Conservation (phyloP, 1,140 invertebrate species). For the Chymomyza costata region DNA sequence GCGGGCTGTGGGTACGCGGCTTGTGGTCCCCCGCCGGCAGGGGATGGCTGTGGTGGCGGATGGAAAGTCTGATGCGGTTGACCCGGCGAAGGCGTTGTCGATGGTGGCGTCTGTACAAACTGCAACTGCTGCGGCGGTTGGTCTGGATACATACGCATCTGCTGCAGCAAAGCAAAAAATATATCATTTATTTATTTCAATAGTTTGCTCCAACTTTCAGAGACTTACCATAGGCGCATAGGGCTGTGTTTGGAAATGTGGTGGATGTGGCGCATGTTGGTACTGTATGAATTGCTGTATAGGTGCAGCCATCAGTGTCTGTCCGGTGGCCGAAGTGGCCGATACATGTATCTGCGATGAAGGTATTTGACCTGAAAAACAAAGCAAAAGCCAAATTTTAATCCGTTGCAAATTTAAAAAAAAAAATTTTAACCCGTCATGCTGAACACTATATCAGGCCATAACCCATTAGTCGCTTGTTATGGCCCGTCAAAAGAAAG, state of each 20-base stretch:
- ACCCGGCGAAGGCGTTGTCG: conserved; percentile 80
- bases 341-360: conserved; percentile 83
- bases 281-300: conserved; percentile 79
- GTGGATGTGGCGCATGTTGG: conserved; percentile 80
- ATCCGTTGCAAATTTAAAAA: too few relatives aligned
- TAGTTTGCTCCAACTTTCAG: conserved; percentile 49
- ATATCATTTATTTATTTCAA: too few relatives aligned
- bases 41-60: conserved; percentile 78
- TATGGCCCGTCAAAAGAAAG: too few relatives aligned
- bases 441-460: too few relatives aligned
- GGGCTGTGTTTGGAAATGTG: conserved; percentile 77
- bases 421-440: too few relatives aligned
- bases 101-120: conserved; percentile 79
- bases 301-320: conserved; percentile 86
- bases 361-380: conserved; percentile 79
- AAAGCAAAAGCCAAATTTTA: too few relatives aligned
- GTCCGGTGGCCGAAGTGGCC: conserved; percentile 85
- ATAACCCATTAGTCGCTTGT: too few relatives aligned
- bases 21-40: conserved; percentile 76
- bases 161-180: conserved; percentile 16
- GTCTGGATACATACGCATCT: conserved; percentile 80
- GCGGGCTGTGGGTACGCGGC: conserved; percentile 60
- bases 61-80: conserved; percentile 80
- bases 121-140: conserved; percentile 78
- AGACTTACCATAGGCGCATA: conserved; percentile 76